phyloP scores from a whole-genome alignment of 2,888 invertebrate genomes.

The Pocota personata region DNA sequence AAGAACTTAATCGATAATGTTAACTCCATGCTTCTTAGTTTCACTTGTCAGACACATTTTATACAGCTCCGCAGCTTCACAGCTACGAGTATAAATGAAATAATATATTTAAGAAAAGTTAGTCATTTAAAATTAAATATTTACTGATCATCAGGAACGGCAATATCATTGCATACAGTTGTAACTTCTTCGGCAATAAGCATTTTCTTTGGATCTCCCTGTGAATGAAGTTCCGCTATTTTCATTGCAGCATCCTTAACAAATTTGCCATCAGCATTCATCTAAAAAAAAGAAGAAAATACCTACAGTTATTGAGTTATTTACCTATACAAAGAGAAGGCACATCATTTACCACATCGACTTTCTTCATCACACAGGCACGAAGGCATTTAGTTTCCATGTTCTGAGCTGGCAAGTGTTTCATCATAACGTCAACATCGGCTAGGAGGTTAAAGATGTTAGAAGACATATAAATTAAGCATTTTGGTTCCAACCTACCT shows the following conservation, averaged over 20 bases:
- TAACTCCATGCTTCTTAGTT: conserved; percentile 77
- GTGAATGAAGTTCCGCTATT: conserved; percentile 75
- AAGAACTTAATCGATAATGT: not conserved
- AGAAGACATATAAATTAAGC: too few species aligned
- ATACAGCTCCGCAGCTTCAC: conserved; percentile 79
- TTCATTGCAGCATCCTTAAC: conserved; percentile 76
- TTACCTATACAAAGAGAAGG: too few species aligned
- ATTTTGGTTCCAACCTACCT: too few species aligned
- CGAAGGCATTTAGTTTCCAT: conserved; percentile 80
- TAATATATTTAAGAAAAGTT: too few species aligned
- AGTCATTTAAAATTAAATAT: conserved; percentile 28
- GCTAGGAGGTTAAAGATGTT: conserved; percentile 74
- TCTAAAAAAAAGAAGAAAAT: conserved; percentile 74
- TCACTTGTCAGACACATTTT: conserved; percentile 76
- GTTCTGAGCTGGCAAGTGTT: conserved; percentile 76
- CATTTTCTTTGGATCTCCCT: conserved; percentile 77
- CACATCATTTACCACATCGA: conserved; percentile 78
- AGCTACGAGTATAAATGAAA: conserved; percentile 76
- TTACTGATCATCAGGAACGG: conserved; percentile 80
- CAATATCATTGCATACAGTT: conserved; percentile 76
- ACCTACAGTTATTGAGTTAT: not conserved
- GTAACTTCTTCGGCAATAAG: conserved; percentile 74
- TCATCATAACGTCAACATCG: conserved; percentile 79
- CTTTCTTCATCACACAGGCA: conserved; percentile 80
- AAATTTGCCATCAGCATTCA: conserved; percentile 79